Evolutionary conservation across 2,888 invertebrate species (phyloP).

Genomic region (Dioctria rufipes): DNA sequence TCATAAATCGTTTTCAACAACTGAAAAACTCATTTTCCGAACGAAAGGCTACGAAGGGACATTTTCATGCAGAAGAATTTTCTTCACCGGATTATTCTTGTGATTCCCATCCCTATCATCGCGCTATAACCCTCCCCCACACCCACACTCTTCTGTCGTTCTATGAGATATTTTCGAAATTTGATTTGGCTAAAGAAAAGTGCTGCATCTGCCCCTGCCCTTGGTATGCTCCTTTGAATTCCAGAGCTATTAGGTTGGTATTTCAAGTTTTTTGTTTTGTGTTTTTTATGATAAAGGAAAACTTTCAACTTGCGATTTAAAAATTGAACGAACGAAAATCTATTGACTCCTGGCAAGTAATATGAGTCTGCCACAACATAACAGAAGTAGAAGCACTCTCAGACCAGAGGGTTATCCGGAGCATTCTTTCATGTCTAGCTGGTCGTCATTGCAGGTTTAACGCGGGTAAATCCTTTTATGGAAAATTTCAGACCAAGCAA

Average conservation of each 20-base stretch:
- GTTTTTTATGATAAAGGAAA: constrained; percentile 24
- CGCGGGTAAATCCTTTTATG: constrained; percentile 33
- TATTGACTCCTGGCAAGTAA: constrained; percentile 29
- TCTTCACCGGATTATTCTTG: not conserved
- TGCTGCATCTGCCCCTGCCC: not conserved
- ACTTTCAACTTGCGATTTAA: constrained; percentile 17
- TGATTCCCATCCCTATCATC: not conserved
- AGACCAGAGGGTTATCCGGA: not conserved
- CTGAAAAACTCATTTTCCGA: constrained; percentile 49
- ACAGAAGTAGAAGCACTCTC: constrained; percentile 8
- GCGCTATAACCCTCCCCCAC: not conserved
- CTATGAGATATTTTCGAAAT: constrained; percentile 28
- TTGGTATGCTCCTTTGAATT: not conserved
- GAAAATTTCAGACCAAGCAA: constrained; percentile 39
- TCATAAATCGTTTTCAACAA: constrained; percentile 15
- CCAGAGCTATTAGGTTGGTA: not conserved
- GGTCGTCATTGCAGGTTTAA: constrained; percentile 23
- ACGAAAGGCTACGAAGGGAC: constrained; percentile 28
- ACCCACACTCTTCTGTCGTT: not conserved
- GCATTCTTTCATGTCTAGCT: not conserved
- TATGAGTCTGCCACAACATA: constrained; percentile 5
- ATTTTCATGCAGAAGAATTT: constrained; percentile 7
- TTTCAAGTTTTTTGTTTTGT: not conserved
- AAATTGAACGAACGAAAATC: constrained; percentile 29
- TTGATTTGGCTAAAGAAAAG: constrained; percentile 5